phyloP scores from a whole-genome alignment of 2,888 invertebrate species.

The Theodoxus fluviatilis region DNA sequence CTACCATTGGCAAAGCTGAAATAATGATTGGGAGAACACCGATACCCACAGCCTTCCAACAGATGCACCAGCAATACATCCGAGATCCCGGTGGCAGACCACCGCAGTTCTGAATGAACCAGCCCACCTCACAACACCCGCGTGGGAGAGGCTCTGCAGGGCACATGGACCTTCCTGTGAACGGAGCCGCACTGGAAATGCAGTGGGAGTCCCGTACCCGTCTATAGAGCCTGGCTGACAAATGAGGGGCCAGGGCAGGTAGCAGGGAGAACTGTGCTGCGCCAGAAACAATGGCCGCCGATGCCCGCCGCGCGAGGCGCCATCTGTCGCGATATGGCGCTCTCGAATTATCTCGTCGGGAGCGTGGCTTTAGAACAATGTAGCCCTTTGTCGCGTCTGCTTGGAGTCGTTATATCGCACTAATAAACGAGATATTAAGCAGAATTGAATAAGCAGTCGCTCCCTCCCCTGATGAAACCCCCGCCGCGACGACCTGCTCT shows the following conservation, averaged over 20 bases:
- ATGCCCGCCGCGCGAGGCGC: constrained; percentile 29
- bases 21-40: too few species aligned
- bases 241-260: constrained; percentile 35
- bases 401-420: constrained; percentile 28
- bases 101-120: too few species aligned
- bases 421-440: constrained; percentile 33
- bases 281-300: constrained; percentile 28
- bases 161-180: too few species aligned
- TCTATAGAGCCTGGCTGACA: too few species aligned
- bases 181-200: too few species aligned
- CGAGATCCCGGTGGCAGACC: too few species aligned
- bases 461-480: background rate
- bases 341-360: constrained; percentile 24
- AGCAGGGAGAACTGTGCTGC: constrained; percentile 26
- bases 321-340: constrained; percentile 33
- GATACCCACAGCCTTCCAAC: too few species aligned
- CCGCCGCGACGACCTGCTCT: constrained; percentile 4
- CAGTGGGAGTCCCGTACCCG: too few species aligned
- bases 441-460: constrained; percentile 29
- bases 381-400: constrained; percentile 17
- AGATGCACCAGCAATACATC: too few species aligned
- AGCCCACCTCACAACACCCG: too few species aligned
- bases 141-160: too few species aligned
- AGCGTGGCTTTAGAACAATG: constrained; percentile 26
- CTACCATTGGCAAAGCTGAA: too few species aligned